Conservation (phyloP, 2,113 vertebrate genomes). For the Apodemus sylvaticus region DNA sequence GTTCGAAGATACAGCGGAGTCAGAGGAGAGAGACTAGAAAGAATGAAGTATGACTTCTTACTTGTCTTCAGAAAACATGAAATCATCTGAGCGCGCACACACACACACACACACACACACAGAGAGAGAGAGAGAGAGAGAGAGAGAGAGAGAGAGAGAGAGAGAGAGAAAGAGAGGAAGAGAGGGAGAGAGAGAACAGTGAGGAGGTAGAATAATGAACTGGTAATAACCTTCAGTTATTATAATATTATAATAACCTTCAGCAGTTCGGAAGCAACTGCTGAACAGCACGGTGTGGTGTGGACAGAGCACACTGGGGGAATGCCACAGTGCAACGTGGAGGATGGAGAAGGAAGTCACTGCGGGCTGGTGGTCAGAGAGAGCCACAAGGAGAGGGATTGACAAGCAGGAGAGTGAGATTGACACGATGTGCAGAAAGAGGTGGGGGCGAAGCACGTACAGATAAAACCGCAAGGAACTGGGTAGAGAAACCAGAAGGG, state of each 20-base stretch:
- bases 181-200: neutral
- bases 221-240: neutral
- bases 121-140: neutral
- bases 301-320: no score
- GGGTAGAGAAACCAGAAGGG: neutral
- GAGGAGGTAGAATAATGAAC: neutral
- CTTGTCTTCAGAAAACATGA: neutral
- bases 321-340: no score
- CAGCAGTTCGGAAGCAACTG: neutral
- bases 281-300: neutral
- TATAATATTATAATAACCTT: no score
- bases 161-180: neutral
- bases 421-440: neutral
- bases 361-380: neutral
- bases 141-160: neutral
- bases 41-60: neutral
- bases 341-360: neutral
- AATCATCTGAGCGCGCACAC: neutral
- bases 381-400: neutral
- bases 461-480: neutral
- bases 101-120: no score
- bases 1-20: neutral
- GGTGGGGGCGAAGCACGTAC: neutral
- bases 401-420: accelerated
- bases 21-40: neutral